These are phyloP conservation scores for Brachirus orientalis DNA, from an alignment of 2,113 vertebrate species.

Conservation along the genomic window DNA sequence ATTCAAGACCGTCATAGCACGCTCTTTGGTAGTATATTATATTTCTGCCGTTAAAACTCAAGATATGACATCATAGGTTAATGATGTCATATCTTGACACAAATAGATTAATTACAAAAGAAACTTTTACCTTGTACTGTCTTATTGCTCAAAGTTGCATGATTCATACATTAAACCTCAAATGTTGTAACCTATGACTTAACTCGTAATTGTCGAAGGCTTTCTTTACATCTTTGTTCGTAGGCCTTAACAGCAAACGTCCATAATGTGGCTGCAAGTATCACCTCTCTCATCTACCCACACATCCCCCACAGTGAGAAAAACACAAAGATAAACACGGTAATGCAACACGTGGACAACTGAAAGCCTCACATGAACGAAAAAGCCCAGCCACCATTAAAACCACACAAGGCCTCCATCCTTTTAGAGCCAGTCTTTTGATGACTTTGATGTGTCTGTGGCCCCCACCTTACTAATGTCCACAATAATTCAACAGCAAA, in stretches of 20 bases:
- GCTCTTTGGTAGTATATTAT: too few species aligned
- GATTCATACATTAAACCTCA: conserved; percentile 5
- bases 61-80: too few species aligned
- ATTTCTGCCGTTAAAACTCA: too few species aligned
- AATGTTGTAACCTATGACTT: conserved; percentile 2
- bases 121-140: too few species aligned
- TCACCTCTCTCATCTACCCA: conserved; percentile 38
- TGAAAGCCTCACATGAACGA: conserved; percentile 51
- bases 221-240: conserved; percentile 8
- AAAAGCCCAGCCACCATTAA: conserved; percentile 47
- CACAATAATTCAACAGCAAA: conserved; percentile 57
- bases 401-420: conserved; percentile 48
- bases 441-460: conserved; percentile 67
- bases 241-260: conserved; percentile 34
- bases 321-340: conserved; percentile 56
- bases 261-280: conserved; percentile 28
- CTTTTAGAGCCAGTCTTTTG: conserved; percentile 62
- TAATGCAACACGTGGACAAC: conserved; percentile 59
- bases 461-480: conserved; percentile 47
- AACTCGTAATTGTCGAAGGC: conserved; percentile 21
- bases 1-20: too few species aligned
- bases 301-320: conserved; percentile 22
- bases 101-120: too few species aligned
- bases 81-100: too few species aligned
- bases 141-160: neutral